A percentile compares a stretch with the other conserved stretches of the same genome.
Evolutionary conservation across 2,888 invertebrate species (phyloP).

Genomic region (Cerceris rybyensis): DNA sequence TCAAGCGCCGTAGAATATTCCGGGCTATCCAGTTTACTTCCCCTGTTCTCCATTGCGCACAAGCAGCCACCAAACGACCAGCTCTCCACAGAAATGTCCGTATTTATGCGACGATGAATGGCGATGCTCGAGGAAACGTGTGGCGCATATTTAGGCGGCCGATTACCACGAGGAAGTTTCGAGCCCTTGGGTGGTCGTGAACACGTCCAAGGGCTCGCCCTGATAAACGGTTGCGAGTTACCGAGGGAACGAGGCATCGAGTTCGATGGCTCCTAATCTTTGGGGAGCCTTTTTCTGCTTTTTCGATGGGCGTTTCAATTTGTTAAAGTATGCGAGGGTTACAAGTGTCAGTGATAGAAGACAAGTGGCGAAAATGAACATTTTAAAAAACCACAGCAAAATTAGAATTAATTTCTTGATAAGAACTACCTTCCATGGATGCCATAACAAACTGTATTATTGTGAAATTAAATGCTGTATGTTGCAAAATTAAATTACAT

Average conservation of each 20-base stretch:
- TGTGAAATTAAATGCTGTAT: no score
- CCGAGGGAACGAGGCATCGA: conserved; percentile 2
- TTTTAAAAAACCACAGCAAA: no score
- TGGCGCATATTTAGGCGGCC: conserved; percentile 51
- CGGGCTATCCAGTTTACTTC: not conserved
- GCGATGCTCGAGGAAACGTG: conserved; percentile 39
- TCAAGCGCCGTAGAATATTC: conserved; percentile 4
- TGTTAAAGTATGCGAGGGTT: no score
- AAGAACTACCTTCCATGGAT: no score
- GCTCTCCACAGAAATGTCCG: conserved; percentile 31
- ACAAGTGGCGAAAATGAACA: no score
- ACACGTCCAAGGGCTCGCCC: conserved; percentile 13
- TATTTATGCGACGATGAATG: conserved; percentile 38
- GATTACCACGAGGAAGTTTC: conserved; percentile 48
- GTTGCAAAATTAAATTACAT: no score
- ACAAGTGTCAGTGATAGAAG: no score
- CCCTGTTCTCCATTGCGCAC: not conserved
- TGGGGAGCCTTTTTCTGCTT: no score
- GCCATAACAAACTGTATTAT: no score
- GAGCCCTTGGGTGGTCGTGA: conserved; percentile 59
- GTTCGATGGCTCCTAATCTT: not conserved
- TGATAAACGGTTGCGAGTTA: conserved; percentile 42
- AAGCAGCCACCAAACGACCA: conserved; percentile 23
- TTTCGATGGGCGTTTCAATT: no score
- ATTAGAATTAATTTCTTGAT: no score